Percentiles rank a stretch among this genome's conserved stretches.
phyloP scores from a whole-genome alignment of 1,140 invertebrate genomes.

The Procambarus virginalis region DNA sequence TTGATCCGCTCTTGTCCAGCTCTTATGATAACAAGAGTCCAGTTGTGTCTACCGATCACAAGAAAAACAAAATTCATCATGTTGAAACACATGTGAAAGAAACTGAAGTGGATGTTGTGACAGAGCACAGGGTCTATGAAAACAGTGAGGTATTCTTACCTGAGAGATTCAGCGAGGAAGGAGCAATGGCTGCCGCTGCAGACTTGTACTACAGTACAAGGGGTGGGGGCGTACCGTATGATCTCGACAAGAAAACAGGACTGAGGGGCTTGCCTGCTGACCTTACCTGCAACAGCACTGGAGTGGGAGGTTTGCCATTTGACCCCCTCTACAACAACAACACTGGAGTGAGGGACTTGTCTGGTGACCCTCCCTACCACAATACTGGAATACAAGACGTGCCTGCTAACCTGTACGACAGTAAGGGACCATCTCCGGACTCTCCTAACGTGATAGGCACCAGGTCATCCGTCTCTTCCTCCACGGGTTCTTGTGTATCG shows the following conservation, averaged over 20 bases:
- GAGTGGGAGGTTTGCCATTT: neutral
- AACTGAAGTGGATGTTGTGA: neutral
- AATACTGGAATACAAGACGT: too few relatives aligned
- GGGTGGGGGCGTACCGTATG: neutral
- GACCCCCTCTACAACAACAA: too few relatives aligned
- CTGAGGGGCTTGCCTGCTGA: neutral
- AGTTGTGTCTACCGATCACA: neutral
- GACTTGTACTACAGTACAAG: neutral
- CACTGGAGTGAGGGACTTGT: too few relatives aligned
- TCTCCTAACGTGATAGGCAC: neutral
- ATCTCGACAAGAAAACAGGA: neutral
- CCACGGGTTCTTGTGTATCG: neutral
- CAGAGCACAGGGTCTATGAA: too few relatives aligned
- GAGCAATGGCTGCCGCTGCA: too few relatives aligned
- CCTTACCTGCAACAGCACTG: neutral
- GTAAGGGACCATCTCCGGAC: neutral
- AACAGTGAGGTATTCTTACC: neutral
- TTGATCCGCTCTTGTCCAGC: constrained; percentile 30
- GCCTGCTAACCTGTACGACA: neutral
- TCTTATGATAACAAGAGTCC: neutral
- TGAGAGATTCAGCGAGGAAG: neutral
- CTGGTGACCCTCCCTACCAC: neutral
- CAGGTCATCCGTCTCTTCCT: neutral
- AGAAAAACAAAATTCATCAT: neutral
- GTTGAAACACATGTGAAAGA: neutral